These are phyloP conservation scores for Salpingus planirostris DNA, from an alignment of 2,888 invertebrate species.

Conservation along the genomic window DNA sequence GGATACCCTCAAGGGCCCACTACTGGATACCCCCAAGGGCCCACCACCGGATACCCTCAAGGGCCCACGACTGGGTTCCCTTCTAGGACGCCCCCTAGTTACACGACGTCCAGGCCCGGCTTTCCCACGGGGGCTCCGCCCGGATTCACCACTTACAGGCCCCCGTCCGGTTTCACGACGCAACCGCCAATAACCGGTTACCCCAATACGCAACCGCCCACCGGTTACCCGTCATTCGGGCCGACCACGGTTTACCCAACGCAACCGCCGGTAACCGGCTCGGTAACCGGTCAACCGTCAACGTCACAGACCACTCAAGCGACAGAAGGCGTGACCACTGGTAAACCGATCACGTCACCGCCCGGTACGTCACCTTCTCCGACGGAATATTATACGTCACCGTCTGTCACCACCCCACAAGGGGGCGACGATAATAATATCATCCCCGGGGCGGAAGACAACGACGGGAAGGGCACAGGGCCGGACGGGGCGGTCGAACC, in stretches of 20 bases:
- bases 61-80: slow-evolving; percentile 18
- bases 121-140: slow-evolving; percentile 6
- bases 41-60: slow-evolving; percentile 4
- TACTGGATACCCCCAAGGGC: background rate
- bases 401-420: slow-evolving; percentile 11
- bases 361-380: slow-evolving; percentile 5
- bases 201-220: slow-evolving; percentile 17
- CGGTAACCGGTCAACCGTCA: slow-evolving; percentile 10
- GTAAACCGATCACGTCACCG: slow-evolving; percentile 4
- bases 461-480: slow-evolving; percentile 7
- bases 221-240: slow-evolving; percentile 9
- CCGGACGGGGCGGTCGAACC: slow-evolving; percentile 15
- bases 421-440: slow-evolving; percentile 13
- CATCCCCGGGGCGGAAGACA: slow-evolving; percentile 5
- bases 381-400: slow-evolving; percentile 15
- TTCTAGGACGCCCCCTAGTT: slow-evolving; percentile 17
- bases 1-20: slow-evolving; percentile 6
- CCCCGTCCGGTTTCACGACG: slow-evolving; percentile 1
- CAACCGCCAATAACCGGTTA: slow-evolving; percentile 28
- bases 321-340: slow-evolving; percentile 4
- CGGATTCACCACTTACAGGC: slow-evolving; percentile 11
- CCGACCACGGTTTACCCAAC: slow-evolving; percentile 13
- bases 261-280: slow-evolving; percentile 5
- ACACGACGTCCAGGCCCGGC: slow-evolving; percentile 3
- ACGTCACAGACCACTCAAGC: slow-evolving; percentile 4